These are phyloP conservation scores for Corythoichthys intestinalis DNA, from an alignment of 2,113 vertebrate species.

Conservation along the genomic window DNA sequence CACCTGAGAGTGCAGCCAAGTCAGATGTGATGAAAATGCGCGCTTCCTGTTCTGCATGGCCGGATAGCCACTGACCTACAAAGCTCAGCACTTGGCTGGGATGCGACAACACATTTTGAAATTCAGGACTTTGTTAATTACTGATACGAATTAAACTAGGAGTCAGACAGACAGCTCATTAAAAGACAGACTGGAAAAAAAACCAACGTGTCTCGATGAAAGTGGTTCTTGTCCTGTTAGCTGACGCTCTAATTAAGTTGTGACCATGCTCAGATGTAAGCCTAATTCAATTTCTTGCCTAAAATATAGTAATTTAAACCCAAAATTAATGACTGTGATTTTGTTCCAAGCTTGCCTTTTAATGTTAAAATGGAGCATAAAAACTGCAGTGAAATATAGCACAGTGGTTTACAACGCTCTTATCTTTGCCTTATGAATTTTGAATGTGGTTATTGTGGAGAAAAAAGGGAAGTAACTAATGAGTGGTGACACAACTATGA, in stretches of 20 bases:
- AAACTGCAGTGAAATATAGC: constrained; percentile 18
- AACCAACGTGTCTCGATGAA: constrained; percentile 8
- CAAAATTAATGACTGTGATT: constrained; percentile 18
- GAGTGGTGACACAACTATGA: background rate
- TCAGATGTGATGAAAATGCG: constrained; percentile 10
- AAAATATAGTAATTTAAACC: constrained; percentile 17
- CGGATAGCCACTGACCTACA: background rate
- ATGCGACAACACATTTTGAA: background rate
- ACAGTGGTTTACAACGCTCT: constrained; percentile 13
- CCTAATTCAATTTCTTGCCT: constrained; percentile 38
- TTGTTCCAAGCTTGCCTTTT: constrained; percentile 18
- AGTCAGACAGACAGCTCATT: constrained; percentile 25
- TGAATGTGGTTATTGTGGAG: background rate
- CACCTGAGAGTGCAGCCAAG: constrained; percentile 2
- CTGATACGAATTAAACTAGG: constrained; percentile 28
- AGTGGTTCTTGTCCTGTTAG: constrained; percentile 19
- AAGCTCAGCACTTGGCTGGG: background rate
- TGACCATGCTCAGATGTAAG: constrained; percentile 16
- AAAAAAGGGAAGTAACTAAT: background rate
- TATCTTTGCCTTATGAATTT: background rate
- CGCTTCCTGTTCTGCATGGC: background rate
- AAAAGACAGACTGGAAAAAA: constrained; percentile 24
- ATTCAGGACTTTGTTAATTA: constrained; percentile 8
- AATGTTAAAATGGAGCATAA: constrained; percentile 18
- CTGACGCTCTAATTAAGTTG: constrained; percentile 24